Conservation (phyloP, 2,797 vertebrate genomes). For the Cossypha caffra region DNA sequence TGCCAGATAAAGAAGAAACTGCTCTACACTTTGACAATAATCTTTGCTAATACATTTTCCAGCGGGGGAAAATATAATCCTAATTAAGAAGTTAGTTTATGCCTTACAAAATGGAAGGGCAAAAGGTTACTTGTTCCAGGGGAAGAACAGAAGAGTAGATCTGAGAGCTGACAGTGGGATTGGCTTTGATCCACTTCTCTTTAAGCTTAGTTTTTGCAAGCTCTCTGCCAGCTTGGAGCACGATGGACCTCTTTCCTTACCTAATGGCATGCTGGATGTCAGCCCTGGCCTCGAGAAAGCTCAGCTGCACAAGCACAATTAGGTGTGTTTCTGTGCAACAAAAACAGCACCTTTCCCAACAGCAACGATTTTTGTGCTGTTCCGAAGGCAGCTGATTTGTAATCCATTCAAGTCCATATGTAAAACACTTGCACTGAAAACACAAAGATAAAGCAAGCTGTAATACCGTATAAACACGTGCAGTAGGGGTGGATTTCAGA, state of each 20-base stretch:
- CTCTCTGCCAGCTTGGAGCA: slow-evolving; percentile 64
- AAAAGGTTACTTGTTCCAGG: slow-evolving; percentile 52
- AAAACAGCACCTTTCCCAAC: slow-evolving; percentile 35
- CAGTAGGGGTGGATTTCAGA: not conserved
- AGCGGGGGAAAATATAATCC: slow-evolving; percentile 29
- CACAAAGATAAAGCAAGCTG: not conserved
- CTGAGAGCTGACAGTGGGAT: slow-evolving; percentile 31
- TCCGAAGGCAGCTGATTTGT: not conserved
- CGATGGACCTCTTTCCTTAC: slow-evolving; percentile 52
- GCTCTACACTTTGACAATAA: not conserved
- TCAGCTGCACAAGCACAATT: slow-evolving; percentile 7
- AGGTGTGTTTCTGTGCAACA: slow-evolving; percentile 53
- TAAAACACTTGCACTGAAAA: not conserved
- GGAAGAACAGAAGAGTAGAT: slow-evolving; percentile 50
- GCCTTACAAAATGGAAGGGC: slow-evolving; percentile 49
- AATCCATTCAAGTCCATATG: not conserved
- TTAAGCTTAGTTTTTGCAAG: slow-evolving; percentile 49
- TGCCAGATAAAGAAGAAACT: slow-evolving; percentile 11
- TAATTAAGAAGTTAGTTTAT: slow-evolving; percentile 58
- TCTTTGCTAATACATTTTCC: slow-evolving; percentile 35
- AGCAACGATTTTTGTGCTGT: not conserved
- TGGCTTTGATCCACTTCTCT: slow-evolving; percentile 64
- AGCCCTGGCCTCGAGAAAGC: slow-evolving; percentile 67
- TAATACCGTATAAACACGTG: not conserved
- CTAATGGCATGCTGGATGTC: slow-evolving; percentile 64